A percentile compares a stretch with the other conserved stretches of the same genome.
These are phyloP conservation scores for Pimephales promelas DNA, from an alignment of 2,113 vertebrate genomes.

Conservation along the genomic window DNA sequence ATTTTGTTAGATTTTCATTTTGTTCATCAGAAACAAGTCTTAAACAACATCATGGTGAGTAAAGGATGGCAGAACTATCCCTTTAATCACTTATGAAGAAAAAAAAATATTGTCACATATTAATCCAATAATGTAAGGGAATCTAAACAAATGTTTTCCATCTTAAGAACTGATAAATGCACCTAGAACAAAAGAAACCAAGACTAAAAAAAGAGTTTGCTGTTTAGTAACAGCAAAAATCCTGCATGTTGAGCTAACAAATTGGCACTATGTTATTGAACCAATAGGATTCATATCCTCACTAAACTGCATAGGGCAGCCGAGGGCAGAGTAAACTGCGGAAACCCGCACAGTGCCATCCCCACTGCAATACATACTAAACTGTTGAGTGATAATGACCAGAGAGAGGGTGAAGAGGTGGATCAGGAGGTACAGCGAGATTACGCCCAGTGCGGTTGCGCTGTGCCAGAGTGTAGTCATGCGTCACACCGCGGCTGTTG, in stretches of 20 bases:
- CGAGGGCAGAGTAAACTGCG: constrained; percentile 39
- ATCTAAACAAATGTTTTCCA: neutral
- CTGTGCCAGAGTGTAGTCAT: constrained; percentile 75
- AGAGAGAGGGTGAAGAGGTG: constrained; percentile 62
- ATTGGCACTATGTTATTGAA: constrained; percentile 19
- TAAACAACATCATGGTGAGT: neutral
- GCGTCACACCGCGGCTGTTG: constrained; percentile 77
- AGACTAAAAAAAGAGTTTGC: neutral
- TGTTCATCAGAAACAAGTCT: neutral
- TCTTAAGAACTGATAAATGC: constrained; percentile 17
- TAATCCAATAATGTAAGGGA: neutral
- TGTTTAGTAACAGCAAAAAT: neutral
- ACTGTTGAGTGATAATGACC: constrained; percentile 57
- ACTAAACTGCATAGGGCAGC: constrained; percentile 23
- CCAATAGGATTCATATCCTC: constrained; percentile 21
- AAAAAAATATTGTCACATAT: too few species aligned
- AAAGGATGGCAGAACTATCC: neutral
- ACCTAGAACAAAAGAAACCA: constrained; percentile 25
- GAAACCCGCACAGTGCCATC: constrained; percentile 19
- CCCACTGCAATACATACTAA: constrained; percentile 42
- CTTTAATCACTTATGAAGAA: neutral
- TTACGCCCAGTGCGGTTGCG: constrained; percentile 51
- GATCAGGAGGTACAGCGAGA: constrained; percentile 59
- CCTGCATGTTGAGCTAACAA: constrained; percentile 18
- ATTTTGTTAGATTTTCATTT: neutral